Base-by-base conservation (phyloP, 1,140 invertebrate species). In the Schmidtea mediterranea region DNA sequence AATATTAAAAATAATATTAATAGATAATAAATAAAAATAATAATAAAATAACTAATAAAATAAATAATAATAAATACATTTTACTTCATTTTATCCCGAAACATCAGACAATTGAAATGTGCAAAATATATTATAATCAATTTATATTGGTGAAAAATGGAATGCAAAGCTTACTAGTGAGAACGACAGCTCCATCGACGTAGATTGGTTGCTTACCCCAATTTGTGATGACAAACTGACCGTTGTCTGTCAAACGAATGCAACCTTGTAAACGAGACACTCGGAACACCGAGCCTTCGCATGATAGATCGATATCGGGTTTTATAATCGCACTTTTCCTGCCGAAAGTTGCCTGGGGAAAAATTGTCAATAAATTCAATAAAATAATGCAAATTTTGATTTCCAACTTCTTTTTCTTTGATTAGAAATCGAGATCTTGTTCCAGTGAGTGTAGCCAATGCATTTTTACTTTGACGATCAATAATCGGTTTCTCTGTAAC, bases 291-390 rank as follows among this genome's bases (percentile, higher is more conserved):
- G 15, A 15, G 2, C 43, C 43, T 45, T 45, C 43, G 10, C 15
- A 19, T 3, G 43, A 45, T 24, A 45, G n/a, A 24, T 45, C 43
- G 22, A 45, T 45, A 24, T 45, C 43, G 18, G 39, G 39, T 19
- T 18, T 12, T 9, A 8, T 15, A 19, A 41, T 19, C 12, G 12
- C 19, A 19, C 39, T 41, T 8, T 41, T 6, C 12, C 39, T 12
- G 39, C 39, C 39, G 19, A 41, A 41, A 18, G 39, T 41, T 19
- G 39, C 39, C 39, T n/a, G n/a, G n/a, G n/a, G n/a, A n/a, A n/a
- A n/a, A n/a, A n/a, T n/a, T n/a, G n/a, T n/a, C n/a, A n/a, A n/a
- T n/a, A n/a, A n/a, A n/a, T n/a, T n/a, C n/a, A n/a, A n/a, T n/a
- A n/a, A n/a, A n/a, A n/a, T n/a, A n/a, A n/a, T n/a, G n/a, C n/a